phyloP scores from a whole-genome alignment of 2,888 invertebrate species.

The Drosophila niveifrons region DNA sequence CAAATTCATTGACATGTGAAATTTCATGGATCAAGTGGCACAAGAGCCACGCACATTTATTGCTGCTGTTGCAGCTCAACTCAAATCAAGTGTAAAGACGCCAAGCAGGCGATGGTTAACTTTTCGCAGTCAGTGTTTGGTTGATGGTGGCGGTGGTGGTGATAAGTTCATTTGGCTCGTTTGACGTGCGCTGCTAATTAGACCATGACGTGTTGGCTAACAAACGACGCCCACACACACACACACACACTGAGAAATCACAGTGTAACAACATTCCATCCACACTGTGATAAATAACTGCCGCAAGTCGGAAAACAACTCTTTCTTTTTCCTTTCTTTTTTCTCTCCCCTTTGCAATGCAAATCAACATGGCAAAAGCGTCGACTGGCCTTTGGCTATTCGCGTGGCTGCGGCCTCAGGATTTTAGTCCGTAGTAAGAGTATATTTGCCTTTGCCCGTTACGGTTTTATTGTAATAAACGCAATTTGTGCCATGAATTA shows the following conservation, averaged over 20 bases:
- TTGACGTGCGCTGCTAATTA: conserved; percentile 60
- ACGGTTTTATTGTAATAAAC: conserved; percentile 78
- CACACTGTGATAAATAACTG: conserved; percentile 59
- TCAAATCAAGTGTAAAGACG: conserved; percentile 65
- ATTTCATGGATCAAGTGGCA: conserved; percentile 70
- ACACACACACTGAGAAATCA: conserved; percentile 67
- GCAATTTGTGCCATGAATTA: conserved; percentile 82
- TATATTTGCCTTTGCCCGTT: conserved; percentile 24
- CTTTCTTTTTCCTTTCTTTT: conserved; percentile 27
- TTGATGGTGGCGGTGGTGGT: neutral
- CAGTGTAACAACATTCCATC: conserved; percentile 42
- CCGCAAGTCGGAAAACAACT: conserved; percentile 32
- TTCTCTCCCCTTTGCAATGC: conserved; percentile 49
- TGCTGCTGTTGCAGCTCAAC: conserved; percentile 13
- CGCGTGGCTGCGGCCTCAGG: conserved; percentile 13
- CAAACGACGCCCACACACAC: conserved; percentile 28
- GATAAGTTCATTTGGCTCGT: conserved; percentile 56
- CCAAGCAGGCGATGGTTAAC: conserved; percentile 53
- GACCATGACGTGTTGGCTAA: conserved; percentile 67
- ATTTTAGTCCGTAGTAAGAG: neutral
- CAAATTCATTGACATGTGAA: conserved; percentile 71
- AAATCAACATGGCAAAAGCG: conserved; percentile 52
- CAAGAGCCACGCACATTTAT: conserved; percentile 21
- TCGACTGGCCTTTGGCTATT: conserved; percentile 19
- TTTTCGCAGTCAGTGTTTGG: conserved; percentile 50